Conservation (phyloP, 2,888 invertebrate genomes). For the Drosophila fungiperda region DNA sequence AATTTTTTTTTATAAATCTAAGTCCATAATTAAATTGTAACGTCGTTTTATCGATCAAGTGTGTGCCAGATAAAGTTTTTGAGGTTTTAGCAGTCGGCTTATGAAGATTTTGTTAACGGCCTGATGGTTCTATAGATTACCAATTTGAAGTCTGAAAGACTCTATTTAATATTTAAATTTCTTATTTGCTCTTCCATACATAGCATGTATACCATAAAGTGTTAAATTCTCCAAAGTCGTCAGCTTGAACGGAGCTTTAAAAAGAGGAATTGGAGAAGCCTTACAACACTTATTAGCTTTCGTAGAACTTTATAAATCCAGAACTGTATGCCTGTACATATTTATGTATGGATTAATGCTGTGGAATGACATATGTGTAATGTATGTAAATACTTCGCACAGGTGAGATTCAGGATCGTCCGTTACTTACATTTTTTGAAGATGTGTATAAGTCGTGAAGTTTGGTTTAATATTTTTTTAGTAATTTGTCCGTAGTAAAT, state of each 20-base stretch:
- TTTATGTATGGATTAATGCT: neutral
- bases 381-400: neutral
- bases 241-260: neutral
- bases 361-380: neutral
- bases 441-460: neutral
- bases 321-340: neutral
- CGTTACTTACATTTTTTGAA: constrained; percentile 11
- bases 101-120: neutral
- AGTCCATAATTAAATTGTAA: neutral
- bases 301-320: neutral
- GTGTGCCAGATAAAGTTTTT: neutral
- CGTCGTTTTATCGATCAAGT: neutral
- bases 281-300: neutral
- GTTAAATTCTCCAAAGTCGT: neutral
- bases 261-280: neutral
- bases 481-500: neutral
- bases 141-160: neutral
- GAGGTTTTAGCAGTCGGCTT: neutral
- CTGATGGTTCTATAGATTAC: neutral
- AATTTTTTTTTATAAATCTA: neutral
- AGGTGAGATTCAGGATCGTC: neutral
- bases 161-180: neutral
- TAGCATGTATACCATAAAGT: neutral
- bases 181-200: neutral
- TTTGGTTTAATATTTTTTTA: neutral